Evolutionary conservation across 1,140 invertebrate species (phyloP).

Genomic region (Drosophila paulistorum): DNA sequence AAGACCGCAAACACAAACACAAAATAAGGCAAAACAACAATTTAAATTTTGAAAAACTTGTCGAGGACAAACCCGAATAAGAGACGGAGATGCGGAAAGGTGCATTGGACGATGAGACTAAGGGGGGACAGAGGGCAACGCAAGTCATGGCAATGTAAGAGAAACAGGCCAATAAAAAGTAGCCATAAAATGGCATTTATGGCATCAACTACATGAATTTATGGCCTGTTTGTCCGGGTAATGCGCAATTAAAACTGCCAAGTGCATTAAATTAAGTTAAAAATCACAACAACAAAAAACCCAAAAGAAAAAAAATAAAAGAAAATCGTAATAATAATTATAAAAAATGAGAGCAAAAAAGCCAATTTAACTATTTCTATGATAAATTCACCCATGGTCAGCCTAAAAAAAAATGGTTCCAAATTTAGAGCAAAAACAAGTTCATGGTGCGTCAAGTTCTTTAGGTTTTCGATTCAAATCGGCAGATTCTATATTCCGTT

Average conservation of each 20-base stretch:
- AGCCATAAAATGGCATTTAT: conserved; percentile 74
- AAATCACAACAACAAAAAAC: conserved; percentile 11
- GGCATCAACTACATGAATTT: conserved; percentile 71
- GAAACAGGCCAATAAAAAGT: conserved; percentile 69
- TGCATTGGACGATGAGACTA: not conserved
- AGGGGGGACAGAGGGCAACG: conserved; percentile 6
- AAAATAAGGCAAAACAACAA: conserved; percentile 40
- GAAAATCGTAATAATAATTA: conserved; percentile 22
- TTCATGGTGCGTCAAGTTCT: not conserved
- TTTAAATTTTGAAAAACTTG: conserved; percentile 25
- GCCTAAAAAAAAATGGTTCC: not conserved
- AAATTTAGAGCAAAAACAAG: not conserved
- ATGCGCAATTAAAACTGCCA: conserved; percentile 75
- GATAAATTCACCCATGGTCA: conserved; percentile 33
- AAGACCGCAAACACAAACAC: conserved; percentile 61
- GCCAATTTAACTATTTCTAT: conserved; percentile 20
- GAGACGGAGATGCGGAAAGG: not conserved
- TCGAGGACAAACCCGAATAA: conserved; percentile 25
- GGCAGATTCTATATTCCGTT: not conserved
- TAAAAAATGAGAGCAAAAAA: conserved; percentile 26
- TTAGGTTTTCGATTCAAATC: too few species aligned
- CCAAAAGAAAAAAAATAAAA: too few species aligned
- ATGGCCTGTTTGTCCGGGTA: conserved; percentile 62
- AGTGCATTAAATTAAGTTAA: conserved; percentile 73
- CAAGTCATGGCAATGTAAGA: conserved; percentile 26